A percentile compares a stretch with the other conserved stretches of the same genome.
Conservation (phyloP, 2,888 invertebrate species). For the Limnephilus rhombicus region DNA sequence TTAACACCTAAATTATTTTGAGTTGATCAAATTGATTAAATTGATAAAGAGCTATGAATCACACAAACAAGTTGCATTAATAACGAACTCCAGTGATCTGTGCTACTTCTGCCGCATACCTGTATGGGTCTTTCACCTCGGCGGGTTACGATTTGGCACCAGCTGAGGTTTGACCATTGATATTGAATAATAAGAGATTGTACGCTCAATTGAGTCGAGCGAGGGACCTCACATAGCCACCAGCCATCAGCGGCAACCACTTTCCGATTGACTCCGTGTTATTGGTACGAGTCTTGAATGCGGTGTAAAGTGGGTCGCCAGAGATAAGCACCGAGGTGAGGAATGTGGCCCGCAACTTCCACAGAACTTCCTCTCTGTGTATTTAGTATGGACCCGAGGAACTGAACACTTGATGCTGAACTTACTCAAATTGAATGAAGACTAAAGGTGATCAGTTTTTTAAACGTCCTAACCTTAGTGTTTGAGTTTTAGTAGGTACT, state of each 20-base stretch:
- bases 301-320: conserved; percentile 45
- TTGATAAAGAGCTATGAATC: background rate
- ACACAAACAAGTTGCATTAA: background rate
- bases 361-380: background rate
- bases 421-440: too few relatives aligned
- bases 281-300: conserved; percentile 12
- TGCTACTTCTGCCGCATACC: background rate
- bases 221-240: conserved; percentile 15
- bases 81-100: background rate
- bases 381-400: background rate
- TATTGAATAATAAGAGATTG: conserved; percentile 44
- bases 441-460: too few relatives aligned
- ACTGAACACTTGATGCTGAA: background rate
- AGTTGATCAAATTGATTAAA: background rate
- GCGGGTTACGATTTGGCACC: conserved; percentile 20
- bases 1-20: background rate
- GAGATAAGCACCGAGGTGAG: conserved; percentile 44
- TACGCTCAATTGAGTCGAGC: background rate
- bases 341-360: conserved; percentile 63
- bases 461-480: too few relatives aligned
- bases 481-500: too few relatives aligned
- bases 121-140: conserved; percentile 8
- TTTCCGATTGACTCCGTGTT: conserved; percentile 22
- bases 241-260: background rate
- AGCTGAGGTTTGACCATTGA: conserved; percentile 22